Evolutionary conservation across 2,113 vertebrate species (phyloP), one percentile per base, ranked within the genome.

Genomic region (Menura novaehollandiae): DNA sequence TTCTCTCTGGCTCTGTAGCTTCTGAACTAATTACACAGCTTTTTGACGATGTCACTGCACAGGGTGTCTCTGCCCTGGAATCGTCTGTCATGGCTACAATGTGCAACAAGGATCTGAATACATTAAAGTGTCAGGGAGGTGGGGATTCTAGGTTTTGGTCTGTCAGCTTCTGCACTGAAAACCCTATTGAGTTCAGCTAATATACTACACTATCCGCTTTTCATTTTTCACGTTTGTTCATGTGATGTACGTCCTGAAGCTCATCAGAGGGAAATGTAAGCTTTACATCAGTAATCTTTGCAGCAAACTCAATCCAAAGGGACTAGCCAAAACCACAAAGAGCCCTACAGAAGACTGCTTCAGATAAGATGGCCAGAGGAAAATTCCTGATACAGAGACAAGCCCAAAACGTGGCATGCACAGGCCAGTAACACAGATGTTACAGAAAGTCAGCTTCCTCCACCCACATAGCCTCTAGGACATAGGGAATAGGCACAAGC

Each of bases 1-100:
- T 80, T 81, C 44, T 93, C 64, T 18, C 72, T 49, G 73, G 41
- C 86, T 94, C 47, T 86, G 68, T 26, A 71, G 76, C 73, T 92
- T 60, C 91, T 93, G 76, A 92, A 79, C 93, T 93, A 92, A 96
- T 92, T 96, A 89, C 81, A 88, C 63, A 89, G 89, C 58, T 79
- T 93, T 89, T 85, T 72, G 83, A 90, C 5, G 3, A 91, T 51
- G 60, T 86, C 14, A 0, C 91, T 41, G 59, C 78, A 91, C 47
- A 60, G 59, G 35, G 44, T 84, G 63, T 88, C 79, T 95, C 85
- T 87, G 60, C 85, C 53, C 80, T 86, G 72, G 72, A 94, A 92
- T 74, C 2, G 1, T 69, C 82, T 92, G 76, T 93, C 91, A 82
- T 2, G 9, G 76, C 76, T 92, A 96, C 88, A 93, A 24, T 17